These are phyloP conservation scores for Zophobas morio DNA, from an alignment of 1,140 invertebrate species.

Conservation along the genomic window DNA sequence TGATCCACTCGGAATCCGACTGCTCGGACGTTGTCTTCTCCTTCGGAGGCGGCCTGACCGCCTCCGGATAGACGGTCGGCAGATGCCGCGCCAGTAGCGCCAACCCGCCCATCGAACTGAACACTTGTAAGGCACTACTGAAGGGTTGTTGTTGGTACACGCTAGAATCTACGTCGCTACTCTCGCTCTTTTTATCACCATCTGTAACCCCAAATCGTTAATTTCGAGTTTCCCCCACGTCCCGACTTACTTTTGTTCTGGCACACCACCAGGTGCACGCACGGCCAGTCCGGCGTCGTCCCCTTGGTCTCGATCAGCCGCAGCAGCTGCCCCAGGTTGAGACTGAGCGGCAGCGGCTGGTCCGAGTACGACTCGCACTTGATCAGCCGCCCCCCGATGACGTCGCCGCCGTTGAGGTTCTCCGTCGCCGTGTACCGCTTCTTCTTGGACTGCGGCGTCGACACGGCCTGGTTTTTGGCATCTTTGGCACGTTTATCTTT, in stretches of 20 bases:
- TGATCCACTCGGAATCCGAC: constrained; percentile 82
- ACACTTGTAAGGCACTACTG: constrained; percentile 83
- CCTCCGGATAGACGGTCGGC: constrained; percentile 88
- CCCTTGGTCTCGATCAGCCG: constrained; percentile 63
- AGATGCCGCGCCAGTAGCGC: constrained; percentile 89
- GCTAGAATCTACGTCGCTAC: constrained; percentile 36
- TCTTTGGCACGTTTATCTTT: constrained; percentile 88
- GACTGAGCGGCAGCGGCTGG: constrained; percentile 62
- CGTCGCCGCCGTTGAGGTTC: constrained; percentile 31
- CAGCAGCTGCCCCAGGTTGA: constrained; percentile 64
- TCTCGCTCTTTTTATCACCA: constrained; percentile 44
- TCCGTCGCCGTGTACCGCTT: constrained; percentile 61
- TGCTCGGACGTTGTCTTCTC: constrained; percentile 72
- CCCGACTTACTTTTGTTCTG: constrained; percentile 62
- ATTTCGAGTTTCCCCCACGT: neutral
- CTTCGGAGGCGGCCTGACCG: constrained; percentile 69
- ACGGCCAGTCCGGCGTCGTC: constrained; percentile 62
- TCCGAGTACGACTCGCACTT: constrained; percentile 62
- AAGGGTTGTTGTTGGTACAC: constrained; percentile 66
- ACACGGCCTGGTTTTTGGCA: constrained; percentile 73
- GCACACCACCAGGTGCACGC: constrained; percentile 63
- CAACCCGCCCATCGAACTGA: constrained; percentile 88
- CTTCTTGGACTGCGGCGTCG: constrained; percentile 64
- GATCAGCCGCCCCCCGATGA: constrained; percentile 60
- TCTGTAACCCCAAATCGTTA: constrained; percentile 2